Percentiles rank a stretch among this genome's conserved stretches.
Evolutionary conservation across 2,797 vertebrate species (phyloP).

Genomic region (Malurus splendens): DNA sequence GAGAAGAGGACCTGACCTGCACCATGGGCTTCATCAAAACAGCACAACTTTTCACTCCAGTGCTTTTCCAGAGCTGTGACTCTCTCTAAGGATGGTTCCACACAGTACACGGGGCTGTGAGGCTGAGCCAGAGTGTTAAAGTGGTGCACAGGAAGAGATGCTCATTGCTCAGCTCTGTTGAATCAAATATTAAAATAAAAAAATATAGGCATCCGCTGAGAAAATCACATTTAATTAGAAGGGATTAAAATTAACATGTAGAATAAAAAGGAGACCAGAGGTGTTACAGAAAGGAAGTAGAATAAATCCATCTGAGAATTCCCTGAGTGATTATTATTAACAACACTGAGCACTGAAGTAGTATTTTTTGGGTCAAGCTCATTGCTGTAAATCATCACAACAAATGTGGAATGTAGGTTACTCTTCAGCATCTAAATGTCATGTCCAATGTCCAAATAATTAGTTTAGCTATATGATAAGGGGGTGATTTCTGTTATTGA

Average conservation of each 20-base stretch:
- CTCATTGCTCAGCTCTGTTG: not conserved
- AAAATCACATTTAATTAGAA: slow-evolving; percentile 43
- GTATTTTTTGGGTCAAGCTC: slow-evolving; percentile 14
- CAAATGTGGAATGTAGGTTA: not conserved
- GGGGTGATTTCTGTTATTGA: not conserved
- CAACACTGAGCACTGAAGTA: not conserved
- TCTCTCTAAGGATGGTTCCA: not conserved
- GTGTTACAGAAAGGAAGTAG: not conserved
- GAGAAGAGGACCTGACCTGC: not conserved
- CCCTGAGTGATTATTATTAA: slow-evolving; percentile 18
- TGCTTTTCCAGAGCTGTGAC: not conserved
- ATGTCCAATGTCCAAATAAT: not conserved
- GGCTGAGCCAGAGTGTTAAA: not conserved
- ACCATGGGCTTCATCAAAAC: not conserved
- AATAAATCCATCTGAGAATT: slow-evolving; percentile 11
- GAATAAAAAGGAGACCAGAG: not conserved
- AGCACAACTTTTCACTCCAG: not conserved
- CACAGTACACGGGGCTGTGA: accelerated
- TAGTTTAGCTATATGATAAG: not conserved
- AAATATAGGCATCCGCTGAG: not conserved
- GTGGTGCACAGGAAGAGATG: accelerated
- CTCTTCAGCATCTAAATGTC: not conserved
- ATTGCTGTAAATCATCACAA: slow-evolving; percentile 8
- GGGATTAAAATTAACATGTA: not conserved
- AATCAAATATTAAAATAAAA: not conserved